Conservation (phyloP, 2,888 invertebrate species). For the Arrhopalites spinosus region DNA sequence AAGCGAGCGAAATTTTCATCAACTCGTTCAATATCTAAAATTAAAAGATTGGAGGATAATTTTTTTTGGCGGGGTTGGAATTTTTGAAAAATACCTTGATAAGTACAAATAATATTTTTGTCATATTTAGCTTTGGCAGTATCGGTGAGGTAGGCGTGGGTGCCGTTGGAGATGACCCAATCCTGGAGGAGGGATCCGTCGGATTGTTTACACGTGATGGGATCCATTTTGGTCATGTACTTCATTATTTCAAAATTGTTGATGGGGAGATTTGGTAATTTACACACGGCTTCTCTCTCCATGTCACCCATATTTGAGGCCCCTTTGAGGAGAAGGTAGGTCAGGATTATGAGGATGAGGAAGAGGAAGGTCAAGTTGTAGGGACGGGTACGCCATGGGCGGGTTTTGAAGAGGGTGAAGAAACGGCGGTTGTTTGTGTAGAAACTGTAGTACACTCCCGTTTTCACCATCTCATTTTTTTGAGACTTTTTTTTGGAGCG, state of each 20-base stretch:
- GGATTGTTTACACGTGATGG: constrained; percentile 66
- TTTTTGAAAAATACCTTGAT: constrained; percentile 60
- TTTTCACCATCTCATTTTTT: too few relatives aligned
- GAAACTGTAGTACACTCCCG: too few relatives aligned
- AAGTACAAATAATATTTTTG: constrained; percentile 63
- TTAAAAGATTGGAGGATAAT: constrained; percentile 14
- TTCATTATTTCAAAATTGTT: constrained; percentile 74
- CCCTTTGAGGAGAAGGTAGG: too few relatives aligned
- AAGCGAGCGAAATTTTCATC: constrained; percentile 68
- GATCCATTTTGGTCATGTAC: constrained; percentile 69
- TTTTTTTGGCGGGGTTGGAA: too few relatives aligned
- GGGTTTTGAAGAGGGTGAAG: too few relatives aligned
- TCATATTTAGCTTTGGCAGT: constrained; percentile 61
- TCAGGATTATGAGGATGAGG: too few relatives aligned
- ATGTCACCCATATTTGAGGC: too few relatives aligned
- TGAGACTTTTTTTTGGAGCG: too few relatives aligned
- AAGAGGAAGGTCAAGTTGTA: too few relatives aligned
- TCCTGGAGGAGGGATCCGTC: constrained; percentile 61
- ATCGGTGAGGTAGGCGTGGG: constrained; percentile 64
- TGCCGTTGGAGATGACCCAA: constrained; percentile 79
- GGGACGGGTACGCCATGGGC: too few relatives aligned
- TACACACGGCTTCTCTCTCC: too few relatives aligned
- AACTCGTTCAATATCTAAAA: constrained; percentile 69
- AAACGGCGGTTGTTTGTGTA: too few relatives aligned
- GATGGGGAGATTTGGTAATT: constrained; percentile 65